A percentile compares a stretch with the other conserved stretches of the same genome.
Evolutionary conservation across 2,113 vertebrate genomes (phyloP).

Genomic region (Crotalus tigris): DNA sequence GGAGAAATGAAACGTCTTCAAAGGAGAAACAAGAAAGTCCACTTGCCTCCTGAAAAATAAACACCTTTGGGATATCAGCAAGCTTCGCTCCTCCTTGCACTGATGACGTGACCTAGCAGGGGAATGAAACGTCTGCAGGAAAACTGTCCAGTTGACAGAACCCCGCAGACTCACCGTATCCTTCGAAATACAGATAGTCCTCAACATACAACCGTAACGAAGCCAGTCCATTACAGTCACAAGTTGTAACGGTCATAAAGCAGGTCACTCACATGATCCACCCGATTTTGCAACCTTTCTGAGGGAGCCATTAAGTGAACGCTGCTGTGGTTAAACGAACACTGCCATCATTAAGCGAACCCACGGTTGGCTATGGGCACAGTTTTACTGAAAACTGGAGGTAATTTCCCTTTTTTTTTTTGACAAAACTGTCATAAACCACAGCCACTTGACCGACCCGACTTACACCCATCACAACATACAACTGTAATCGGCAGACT

Average conservation of each 20-base stretch:
- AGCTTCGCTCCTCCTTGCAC: not conserved
- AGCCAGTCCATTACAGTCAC: not conserved
- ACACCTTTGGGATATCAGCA: not conserved
- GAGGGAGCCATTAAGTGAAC: not conserved
- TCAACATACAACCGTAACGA: not conserved
- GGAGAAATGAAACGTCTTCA: too few relatives aligned
- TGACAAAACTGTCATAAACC: too few relatives aligned
- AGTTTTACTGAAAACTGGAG: not conserved
- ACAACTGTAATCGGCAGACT: not conserved
- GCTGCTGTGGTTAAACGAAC: not conserved
- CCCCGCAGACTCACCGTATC: not conserved
- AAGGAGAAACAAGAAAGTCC: too few relatives aligned
- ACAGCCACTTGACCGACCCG: not conserved
- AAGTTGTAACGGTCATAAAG: not conserved
- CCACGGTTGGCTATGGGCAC: not conserved
- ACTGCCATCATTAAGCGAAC: not conserved
- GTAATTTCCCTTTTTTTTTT: not conserved
- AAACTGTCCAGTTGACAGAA: not conserved
- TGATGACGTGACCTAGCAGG: not conserved
- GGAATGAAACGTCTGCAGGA: not conserved
- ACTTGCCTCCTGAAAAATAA: not conserved
- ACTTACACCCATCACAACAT: not conserved
- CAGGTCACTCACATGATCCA: not conserved
- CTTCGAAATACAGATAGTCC: not conserved
- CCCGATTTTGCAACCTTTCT: not conserved